Conservation (phyloP, 2,797 vertebrate species). For the Melanogrammus aeglefinus region DNA sequence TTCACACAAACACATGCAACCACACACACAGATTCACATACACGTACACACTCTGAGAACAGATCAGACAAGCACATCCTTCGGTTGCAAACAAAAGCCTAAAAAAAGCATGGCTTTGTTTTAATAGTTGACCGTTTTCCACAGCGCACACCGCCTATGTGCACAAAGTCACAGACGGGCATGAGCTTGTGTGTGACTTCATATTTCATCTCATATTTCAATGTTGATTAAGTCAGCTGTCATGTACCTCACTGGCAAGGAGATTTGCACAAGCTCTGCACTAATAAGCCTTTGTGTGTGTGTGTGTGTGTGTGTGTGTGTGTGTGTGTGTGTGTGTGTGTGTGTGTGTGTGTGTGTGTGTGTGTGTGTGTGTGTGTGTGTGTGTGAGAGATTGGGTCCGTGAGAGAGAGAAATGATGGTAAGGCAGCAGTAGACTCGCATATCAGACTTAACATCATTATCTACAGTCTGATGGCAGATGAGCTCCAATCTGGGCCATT, state of each 20-base stretch:
- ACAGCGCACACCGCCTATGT: no score
- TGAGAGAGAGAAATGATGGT: neutral
- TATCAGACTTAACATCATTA: neutral
- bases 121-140: neutral
- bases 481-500: no score
- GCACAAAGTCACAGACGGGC: no score
- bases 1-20: neutral
- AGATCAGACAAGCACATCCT: neutral
- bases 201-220: neutral
- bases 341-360: no score
- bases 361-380: no score
- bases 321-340: no score
- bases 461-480: no score
- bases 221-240: neutral
- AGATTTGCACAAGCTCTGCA: neutral
- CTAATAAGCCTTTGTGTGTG: neutral
- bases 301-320: neutral
- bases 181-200: neutral
- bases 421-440: neutral
- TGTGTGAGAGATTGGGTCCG: neutral
- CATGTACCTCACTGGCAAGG: neutral
- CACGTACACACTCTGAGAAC: neutral
- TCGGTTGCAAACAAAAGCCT: neutral
- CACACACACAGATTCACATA: no score
- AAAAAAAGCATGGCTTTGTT: neutral